phyloP scores from a whole-genome alignment of 2,888 invertebrate species.

The Archips xylosteana region DNA sequence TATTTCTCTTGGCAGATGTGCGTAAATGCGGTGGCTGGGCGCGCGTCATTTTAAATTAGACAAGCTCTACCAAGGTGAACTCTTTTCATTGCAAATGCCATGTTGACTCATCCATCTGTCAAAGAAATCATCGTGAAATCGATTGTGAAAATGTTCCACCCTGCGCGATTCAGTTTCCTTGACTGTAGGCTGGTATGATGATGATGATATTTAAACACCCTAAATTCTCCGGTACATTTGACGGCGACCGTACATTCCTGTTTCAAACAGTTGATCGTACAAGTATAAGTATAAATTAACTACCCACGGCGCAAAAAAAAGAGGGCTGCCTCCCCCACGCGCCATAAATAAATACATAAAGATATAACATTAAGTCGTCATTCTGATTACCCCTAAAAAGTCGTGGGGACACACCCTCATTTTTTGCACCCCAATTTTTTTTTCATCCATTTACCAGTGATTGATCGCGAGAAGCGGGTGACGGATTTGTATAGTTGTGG shows the following conservation, averaged over 20 bases:
- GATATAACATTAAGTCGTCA: constrained; percentile 43
- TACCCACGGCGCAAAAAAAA: constrained; percentile 40
- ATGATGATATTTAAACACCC: too few relatives aligned
- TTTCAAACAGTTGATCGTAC: neutral
- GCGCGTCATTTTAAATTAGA: too few relatives aligned
- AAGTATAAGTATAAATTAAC: neutral
- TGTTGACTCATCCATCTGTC: too few relatives aligned
- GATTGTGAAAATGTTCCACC: too few relatives aligned
- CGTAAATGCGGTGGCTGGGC: too few relatives aligned
- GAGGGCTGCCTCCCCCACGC: constrained; percentile 42
- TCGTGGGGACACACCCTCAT: constrained; percentile 46
- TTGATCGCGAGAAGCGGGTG: constrained; percentile 42
- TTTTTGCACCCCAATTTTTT: constrained; percentile 47
- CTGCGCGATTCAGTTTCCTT: too few relatives aligned
- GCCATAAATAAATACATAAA: constrained; percentile 48
- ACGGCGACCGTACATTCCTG: neutral
- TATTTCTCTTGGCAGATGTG: too few relatives aligned
- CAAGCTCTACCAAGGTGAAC: too few relatives aligned
- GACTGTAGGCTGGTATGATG: too few relatives aligned
- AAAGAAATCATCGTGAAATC: too few relatives aligned
- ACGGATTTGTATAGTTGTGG: constrained; percentile 26
- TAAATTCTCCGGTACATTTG: neutral
- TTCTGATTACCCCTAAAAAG: constrained; percentile 42
- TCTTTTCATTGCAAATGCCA: too few relatives aligned
- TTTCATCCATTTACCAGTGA: constrained; percentile 43